A percentile compares a stretch with the other conserved stretches of the same genome.
Evolutionary conservation across 2,797 vertebrate species (phyloP).

Genomic region (Chloroceryle amazona): DNA sequence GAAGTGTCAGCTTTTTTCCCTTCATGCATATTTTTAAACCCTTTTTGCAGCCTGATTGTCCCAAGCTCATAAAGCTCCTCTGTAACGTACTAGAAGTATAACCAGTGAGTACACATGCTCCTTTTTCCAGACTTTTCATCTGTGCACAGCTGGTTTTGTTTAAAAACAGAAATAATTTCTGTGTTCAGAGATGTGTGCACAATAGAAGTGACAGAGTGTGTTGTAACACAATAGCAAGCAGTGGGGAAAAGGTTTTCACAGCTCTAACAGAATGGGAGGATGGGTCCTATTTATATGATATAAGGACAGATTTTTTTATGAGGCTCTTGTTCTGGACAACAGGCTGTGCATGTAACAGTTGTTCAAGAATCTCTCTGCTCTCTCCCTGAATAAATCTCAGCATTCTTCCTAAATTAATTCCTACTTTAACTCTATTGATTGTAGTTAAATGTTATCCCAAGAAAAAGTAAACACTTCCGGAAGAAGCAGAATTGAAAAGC

Average conservation of each 20-base stretch:
- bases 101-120: not conserved
- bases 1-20: not conserved
- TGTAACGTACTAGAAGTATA: not conserved
- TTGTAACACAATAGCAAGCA: not conserved
- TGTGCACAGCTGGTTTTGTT: not conserved
- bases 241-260: not conserved
- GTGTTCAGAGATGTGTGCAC: not conserved
- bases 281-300: not conserved
- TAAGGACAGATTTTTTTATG: not conserved
- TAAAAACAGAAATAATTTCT: not conserved
- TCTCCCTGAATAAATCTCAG: not conserved
- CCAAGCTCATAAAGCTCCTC: not conserved
- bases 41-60: not conserved
- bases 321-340: not conserved
- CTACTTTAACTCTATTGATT: not conserved
- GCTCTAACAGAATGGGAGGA: not conserved
- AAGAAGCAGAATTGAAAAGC: not conserved
- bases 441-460: not conserved
- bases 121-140: not conserved
- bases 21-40: not conserved
- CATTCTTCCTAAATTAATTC: not conserved
- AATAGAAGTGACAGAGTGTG: not conserved
- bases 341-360: not conserved
- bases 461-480: not conserved
- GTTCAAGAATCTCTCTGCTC: not conserved